Percentiles rank a stretch among this genome's conserved stretches.
Conservation (phyloP, 2,888 invertebrate genomes). For the Chromoteleia sp. region DNA sequence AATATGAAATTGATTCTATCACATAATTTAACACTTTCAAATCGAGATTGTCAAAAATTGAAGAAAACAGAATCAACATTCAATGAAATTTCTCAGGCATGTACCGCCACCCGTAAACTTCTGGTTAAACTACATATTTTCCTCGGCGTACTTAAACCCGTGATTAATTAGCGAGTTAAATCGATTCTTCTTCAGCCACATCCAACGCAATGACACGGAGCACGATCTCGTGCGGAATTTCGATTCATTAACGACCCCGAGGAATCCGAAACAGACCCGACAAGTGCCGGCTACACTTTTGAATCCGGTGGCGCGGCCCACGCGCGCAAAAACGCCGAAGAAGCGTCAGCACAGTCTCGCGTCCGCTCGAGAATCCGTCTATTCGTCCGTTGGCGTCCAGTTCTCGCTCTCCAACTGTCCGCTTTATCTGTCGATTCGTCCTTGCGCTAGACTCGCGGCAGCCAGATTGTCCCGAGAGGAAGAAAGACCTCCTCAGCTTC, state of each 20-base stretch:
- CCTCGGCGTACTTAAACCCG: neutral
- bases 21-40: too few relatives aligned
- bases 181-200: neutral
- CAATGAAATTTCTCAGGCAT: neutral
- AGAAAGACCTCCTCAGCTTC: slow-evolving; percentile 63
- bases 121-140: slow-evolving; percentile 2
- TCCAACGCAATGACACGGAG: neutral
- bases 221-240: slow-evolving; percentile 17
- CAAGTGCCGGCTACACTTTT: neutral
- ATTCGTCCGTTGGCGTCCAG: slow-evolving; percentile 21
- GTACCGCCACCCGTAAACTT: neutral
- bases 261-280: slow-evolving; percentile 1
- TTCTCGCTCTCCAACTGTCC: slow-evolving; percentile 39
- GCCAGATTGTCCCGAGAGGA: slow-evolving; percentile 68
- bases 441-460: slow-evolving; percentile 71
- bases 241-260: slow-evolving; percentile 18
- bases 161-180: slow-evolving; percentile 16
- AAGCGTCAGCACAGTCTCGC: slow-evolving; percentile 14
- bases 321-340: slow-evolving; percentile 5
- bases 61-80: too few relatives aligned
- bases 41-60: too few relatives aligned
- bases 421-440: slow-evolving; percentile 67
- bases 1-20: too few relatives aligned
- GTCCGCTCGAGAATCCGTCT: slow-evolving; percentile 13
- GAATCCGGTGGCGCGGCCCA: neutral